Conservation (phyloP, 2,113 vertebrate genomes). For the Turdus rufiventris region DNA sequence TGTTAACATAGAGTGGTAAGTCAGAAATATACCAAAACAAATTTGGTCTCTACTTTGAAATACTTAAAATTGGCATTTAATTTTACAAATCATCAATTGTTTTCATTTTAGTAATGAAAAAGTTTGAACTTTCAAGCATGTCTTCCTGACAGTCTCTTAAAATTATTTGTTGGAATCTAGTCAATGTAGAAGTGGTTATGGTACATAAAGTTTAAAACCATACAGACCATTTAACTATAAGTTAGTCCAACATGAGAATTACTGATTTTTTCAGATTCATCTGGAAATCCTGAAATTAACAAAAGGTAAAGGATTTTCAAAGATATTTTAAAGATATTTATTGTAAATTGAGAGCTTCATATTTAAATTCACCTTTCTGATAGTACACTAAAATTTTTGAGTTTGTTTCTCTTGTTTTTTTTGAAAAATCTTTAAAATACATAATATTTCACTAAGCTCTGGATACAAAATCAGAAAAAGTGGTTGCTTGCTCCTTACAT, state of each 20-base stretch:
- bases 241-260: conserved; percentile 37
- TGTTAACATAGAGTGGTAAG: not conserved
- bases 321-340: not conserved
- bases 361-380: not conserved
- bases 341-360: not conserved
- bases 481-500: not conserved
- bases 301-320: conserved; percentile 7
- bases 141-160: not conserved
- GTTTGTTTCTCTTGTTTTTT: not conserved
- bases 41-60: conserved; percentile 15
- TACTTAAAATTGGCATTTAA: conserved; percentile 22
- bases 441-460: not conserved
- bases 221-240: not conserved
- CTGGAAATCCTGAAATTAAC: not conserved
- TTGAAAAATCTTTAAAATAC: not conserved
- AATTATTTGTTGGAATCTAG: conserved; percentile 41
- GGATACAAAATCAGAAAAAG: not conserved
- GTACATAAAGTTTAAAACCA: conserved; percentile 16
- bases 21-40: not conserved
- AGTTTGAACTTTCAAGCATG: not conserved
- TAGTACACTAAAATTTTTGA: not conserved
- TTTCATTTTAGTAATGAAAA: conserved; percentile 6
- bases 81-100: not conserved
- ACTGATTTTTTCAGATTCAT: conserved; percentile 25
- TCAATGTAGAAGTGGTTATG: conserved; percentile 37